phyloP scores from a whole-genome alignment of 1,140 invertebrate genomes.

The Drosophila mojavensis region DNA sequence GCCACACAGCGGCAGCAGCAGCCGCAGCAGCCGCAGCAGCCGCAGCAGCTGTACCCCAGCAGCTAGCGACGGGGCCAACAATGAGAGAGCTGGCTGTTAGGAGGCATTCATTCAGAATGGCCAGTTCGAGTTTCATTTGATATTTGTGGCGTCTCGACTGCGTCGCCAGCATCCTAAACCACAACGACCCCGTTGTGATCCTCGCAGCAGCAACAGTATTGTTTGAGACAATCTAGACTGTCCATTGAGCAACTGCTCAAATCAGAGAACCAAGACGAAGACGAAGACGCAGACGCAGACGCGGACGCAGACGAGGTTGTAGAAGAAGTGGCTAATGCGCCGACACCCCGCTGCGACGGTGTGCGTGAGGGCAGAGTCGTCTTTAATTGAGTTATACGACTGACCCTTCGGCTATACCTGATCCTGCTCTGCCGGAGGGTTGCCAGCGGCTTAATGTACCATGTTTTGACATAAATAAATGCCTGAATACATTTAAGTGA shows the following conservation, averaged over 20 bases:
- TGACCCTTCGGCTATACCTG: conserved; percentile 58
- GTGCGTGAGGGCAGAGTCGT: conserved; percentile 69
- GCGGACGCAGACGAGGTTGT: conserved; percentile 15
- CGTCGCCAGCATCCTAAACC: conserved; percentile 51
- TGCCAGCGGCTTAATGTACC: conserved; percentile 62
- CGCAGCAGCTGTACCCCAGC: conserved; percentile 13
- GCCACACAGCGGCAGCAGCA: conserved; percentile 46
- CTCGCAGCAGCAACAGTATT: conserved; percentile 54
- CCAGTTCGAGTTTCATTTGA: conserved; percentile 63
- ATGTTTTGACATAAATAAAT: conserved; percentile 82
- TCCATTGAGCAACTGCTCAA: conserved; percentile 54
- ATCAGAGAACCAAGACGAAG: conserved; percentile 24
- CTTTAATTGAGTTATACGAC: conserved; percentile 79
- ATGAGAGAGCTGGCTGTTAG: conserved; percentile 25
- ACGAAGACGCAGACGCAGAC: conserved; percentile 29
- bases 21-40: neutral
- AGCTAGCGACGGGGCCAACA: conserved; percentile 38
- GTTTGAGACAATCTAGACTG: conserved; percentile 19
- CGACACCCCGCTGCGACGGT: conserved; percentile 66
- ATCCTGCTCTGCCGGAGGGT: conserved; percentile 31
- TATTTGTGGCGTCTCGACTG: conserved; percentile 58
- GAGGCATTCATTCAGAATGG: conserved; percentile 60
- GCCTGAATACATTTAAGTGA: conserved; percentile 80
- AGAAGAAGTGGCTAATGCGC: conserved; percentile 73
- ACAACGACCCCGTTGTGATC: conserved; percentile 61